A percentile compares a stretch with the other conserved stretches of the same genome.
These are phyloP conservation scores for Torymus auratus DNA, from an alignment of 2,888 invertebrate genomes.

Conservation along the genomic window DNA sequence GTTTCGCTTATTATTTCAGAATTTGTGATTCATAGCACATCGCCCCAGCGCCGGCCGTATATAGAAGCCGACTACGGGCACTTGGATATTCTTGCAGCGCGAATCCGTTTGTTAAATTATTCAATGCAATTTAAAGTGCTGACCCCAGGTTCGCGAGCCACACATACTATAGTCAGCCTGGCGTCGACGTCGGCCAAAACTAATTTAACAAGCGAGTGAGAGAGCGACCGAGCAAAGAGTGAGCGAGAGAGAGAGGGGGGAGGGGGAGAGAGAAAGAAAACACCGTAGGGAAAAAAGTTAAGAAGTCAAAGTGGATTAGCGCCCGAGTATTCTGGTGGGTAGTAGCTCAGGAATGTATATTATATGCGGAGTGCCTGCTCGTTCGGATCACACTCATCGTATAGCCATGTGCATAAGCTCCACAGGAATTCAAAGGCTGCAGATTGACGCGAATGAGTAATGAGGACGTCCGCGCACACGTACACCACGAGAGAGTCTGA, in stretches of 20 bases:
- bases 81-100: constrained; percentile 40
- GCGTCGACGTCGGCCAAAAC: constrained; percentile 62
- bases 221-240: too few species aligned
- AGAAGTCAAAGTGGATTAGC: constrained; percentile 42
- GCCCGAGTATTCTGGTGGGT: constrained; percentile 10
- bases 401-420: too few species aligned
- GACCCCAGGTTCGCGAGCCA: constrained; percentile 44
- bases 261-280: constrained; percentile 43
- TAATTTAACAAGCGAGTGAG: constrained; percentile 68
- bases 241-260: too few species aligned
- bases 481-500: too few species aligned
- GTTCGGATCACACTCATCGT: too few species aligned
- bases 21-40: constrained; percentile 36
- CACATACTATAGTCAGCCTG: constrained; percentile 14
- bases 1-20: constrained; percentile 30
- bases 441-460: too few species aligned
- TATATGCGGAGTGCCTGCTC: background rate
- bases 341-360: constrained; percentile 21
- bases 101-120: constrained; percentile 66
- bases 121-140: constrained; percentile 70
- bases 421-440: too few species aligned
- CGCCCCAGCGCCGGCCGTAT: background rate
- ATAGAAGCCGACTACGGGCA: background rate
- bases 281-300: constrained; percentile 51
- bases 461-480: too few species aligned